Evolutionary conservation across 1,140 invertebrate genomes (phyloP), one percentile per base, ranked within the genome.

Genomic region (Penaeus japonicus): DNA sequence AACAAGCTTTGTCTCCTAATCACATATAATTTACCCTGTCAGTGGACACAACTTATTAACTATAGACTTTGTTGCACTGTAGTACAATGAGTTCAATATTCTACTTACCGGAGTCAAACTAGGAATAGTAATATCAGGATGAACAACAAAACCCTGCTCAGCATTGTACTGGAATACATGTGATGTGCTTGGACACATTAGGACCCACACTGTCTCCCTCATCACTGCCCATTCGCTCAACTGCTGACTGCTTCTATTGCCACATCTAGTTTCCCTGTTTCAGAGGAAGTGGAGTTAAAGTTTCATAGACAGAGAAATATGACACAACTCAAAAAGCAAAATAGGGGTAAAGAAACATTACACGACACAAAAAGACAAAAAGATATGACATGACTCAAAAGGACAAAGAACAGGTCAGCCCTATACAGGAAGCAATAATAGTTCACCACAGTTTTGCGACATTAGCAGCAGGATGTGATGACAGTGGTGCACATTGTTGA

Each of bases 161-260:
- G 35, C 22, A 47, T 62, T 86, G 30, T 17, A 5, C n/a, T 78
- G 32, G 77, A 86, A 86, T 20, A 86, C 47, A 10, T 86, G 32
- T 0, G 85, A 62, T 18, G 85, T 22, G 22, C 59, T 77, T 27
- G 85, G 85, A 55, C 75, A 80, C 85, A 86, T 35, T 4, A 86
- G 70, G n/a, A 39, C 24, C 85, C 85, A 86, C 10, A 86, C 22
- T 5, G 79, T 77, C 57, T 86, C 85, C n/a, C 85, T 57, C 85
- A 86, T 86, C 22, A 86, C 85, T 53, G 57, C 55, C 85, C 85
- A 86, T 57, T 86, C 85, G 20, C 55, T 79, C 77, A 86, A 32
- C 47, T 79, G 85, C 32, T 86, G 85, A 80, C 30, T 32, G 24
- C 30, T 39, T 47, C 22, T 55, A 15, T 15, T 47, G 47, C 47